phyloP scores from a whole-genome alignment of 2,888 invertebrate genomes.

The Atethmia centrago region DNA sequence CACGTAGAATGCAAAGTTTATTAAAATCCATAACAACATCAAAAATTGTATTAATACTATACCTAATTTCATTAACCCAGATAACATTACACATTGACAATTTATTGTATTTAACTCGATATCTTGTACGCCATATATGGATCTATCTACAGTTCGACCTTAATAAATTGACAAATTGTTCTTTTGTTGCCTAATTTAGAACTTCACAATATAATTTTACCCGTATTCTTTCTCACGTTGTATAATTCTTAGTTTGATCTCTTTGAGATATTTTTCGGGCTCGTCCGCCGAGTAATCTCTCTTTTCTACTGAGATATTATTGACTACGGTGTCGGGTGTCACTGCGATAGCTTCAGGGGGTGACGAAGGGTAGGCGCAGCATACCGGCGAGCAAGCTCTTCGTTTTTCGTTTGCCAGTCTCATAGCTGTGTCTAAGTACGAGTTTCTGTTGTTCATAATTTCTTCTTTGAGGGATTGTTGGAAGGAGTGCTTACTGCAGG shows the following conservation, averaged over 20 bases:
- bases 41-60: neutral
- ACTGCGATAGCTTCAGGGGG: slow-evolving; percentile 51
- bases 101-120: neutral
- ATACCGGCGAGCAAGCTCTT: slow-evolving; percentile 43
- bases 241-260: slow-evolving; percentile 68
- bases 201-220: slow-evolving; percentile 43
- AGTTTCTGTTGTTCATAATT: slow-evolving; percentile 36
- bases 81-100: slow-evolving; percentile 10
- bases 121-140: slow-evolving; percentile 5
- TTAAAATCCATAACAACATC: slow-evolving; percentile 19
- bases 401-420: slow-evolving; percentile 29
- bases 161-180: slow-evolving; percentile 32
- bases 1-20: slow-evolving; percentile 12
- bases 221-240: slow-evolving; percentile 64
- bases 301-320: slow-evolving; percentile 80
- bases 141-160: slow-evolving; percentile 23
- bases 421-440: slow-evolving; percentile 32
- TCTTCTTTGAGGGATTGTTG: slow-evolving; percentile 34
- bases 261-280: slow-evolving; percentile 81
- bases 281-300: slow-evolving; percentile 82
- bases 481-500: slow-evolving; percentile 41
- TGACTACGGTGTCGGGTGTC: slow-evolving; percentile 45
- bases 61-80: neutral
- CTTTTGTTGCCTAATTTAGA: slow-evolving; percentile 4
- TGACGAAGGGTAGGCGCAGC: slow-evolving; percentile 50